Evolutionary conservation across 2,888 invertebrate species (phyloP).

Genomic region (Chrysolina haemoptera): DNA sequence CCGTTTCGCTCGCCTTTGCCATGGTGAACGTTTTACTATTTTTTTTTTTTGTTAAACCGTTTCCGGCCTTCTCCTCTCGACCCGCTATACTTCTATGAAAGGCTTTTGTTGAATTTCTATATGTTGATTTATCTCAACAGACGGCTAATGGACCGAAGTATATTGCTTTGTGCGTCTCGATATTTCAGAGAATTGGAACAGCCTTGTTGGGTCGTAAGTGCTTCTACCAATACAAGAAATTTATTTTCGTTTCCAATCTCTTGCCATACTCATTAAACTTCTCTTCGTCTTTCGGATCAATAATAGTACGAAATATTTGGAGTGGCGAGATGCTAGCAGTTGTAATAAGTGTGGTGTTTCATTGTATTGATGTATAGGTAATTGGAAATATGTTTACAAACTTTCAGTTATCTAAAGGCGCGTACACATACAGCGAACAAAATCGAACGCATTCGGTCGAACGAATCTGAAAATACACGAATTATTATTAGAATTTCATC

Average conservation of each 20-base stretch:
- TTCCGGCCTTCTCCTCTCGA: constrained; percentile 19
- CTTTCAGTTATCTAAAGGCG: too few species aligned
- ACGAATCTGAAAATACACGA: too few species aligned
- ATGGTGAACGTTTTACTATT: constrained; percentile 13
- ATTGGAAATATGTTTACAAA: too few species aligned
- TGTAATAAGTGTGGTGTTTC: too few species aligned
- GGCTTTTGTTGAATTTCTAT: constrained; percentile 22
- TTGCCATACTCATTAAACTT: constrained; percentile 24
- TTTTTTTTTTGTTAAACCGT: constrained; percentile 16
- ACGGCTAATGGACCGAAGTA: constrained; percentile 48
- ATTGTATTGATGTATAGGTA: too few species aligned
- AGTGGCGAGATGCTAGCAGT: too few species aligned
- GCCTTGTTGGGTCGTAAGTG: constrained; percentile 36
- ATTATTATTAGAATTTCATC: too few species aligned
- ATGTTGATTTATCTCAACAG: constrained; percentile 46
- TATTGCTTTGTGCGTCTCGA: constrained; percentile 44
- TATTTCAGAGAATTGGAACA: constrained; percentile 39
- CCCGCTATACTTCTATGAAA: constrained; percentile 9
- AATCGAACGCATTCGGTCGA: too few species aligned
- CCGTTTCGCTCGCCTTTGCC: neutral
- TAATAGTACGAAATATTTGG: neutral
- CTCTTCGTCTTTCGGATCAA: constrained; percentile 23
- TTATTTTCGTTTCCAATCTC: constrained; percentile 31
- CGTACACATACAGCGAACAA: too few species aligned
- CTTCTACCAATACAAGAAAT: constrained; percentile 35